Conservation (phyloP, 2,888 invertebrate genomes). For the Brenthis daphne region DNA sequence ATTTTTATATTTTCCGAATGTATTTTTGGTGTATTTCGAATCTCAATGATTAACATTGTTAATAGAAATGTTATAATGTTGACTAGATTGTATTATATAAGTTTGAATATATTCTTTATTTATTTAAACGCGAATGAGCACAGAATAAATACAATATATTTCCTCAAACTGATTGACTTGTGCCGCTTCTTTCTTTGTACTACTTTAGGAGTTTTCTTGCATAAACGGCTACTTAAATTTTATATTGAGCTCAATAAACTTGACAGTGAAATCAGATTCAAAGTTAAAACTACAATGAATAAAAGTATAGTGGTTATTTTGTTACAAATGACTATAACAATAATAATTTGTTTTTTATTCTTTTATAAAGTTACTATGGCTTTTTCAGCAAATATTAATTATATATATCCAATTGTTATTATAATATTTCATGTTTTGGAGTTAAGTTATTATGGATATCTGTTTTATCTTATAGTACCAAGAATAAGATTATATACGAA, state of each 20-base stretch:
- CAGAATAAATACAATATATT: neutral
- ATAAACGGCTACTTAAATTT: neutral
- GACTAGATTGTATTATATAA: neutral
- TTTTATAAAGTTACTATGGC: neutral
- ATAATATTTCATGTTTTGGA: conserved; percentile 29
- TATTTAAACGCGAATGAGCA: neutral
- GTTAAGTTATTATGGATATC: conserved; percentile 35
- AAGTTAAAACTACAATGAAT: neutral
- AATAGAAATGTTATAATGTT: neutral
- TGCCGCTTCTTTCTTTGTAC: neutral
- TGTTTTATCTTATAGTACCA: conserved; percentile 31
- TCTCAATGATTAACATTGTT: neutral
- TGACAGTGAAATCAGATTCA: neutral
- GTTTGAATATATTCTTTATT: neutral
- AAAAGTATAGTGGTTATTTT: neutral
- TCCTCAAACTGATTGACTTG: neutral
- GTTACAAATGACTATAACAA: neutral
- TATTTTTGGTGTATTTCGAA: neutral
- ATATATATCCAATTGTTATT: neutral
- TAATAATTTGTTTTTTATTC: neutral
- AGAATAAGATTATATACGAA: conserved; percentile 31
- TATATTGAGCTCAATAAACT: neutral
- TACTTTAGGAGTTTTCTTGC: conserved; percentile 2
- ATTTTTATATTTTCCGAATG: neutral
- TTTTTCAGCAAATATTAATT: neutral